Conservation (phyloP, 2,113 vertebrate species). For the Furnarius figulus region DNA sequence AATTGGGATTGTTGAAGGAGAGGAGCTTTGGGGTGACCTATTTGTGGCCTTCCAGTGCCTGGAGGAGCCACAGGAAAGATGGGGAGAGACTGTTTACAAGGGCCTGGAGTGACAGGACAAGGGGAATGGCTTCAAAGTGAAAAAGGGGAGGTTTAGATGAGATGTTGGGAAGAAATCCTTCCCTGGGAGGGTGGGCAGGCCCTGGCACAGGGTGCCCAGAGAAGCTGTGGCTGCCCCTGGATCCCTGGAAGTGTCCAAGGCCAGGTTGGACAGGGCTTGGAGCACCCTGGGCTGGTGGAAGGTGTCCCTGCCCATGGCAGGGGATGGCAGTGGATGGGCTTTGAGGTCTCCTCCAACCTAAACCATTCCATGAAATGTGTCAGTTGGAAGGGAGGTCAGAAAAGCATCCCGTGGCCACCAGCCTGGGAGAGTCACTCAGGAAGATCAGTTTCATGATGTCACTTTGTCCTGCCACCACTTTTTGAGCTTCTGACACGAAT, state of each 20-base stretch:
- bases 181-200: background rate
- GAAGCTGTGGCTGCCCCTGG: background rate
- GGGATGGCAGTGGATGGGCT: background rate
- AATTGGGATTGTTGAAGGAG: background rate
- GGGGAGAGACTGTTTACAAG: background rate
- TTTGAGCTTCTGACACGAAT: background rate
- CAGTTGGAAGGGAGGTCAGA: background rate
- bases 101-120: background rate
- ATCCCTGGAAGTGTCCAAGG: background rate
- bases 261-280: background rate
- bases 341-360: background rate
- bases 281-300: background rate
- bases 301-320: background rate
- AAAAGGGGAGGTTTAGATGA: background rate
- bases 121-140: background rate
- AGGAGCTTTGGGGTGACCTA: background rate
- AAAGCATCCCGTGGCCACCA: background rate
- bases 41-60: background rate
- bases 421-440: background rate
- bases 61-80: background rate
- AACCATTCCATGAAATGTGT: background rate
- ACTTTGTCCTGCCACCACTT: background rate
- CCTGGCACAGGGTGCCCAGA: background rate
- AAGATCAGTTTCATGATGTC: background rate
- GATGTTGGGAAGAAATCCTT: background rate